Evolutionary conservation across 2,113 vertebrate genomes (phyloP).

Genomic region (Aplodontia rufa): DNA sequence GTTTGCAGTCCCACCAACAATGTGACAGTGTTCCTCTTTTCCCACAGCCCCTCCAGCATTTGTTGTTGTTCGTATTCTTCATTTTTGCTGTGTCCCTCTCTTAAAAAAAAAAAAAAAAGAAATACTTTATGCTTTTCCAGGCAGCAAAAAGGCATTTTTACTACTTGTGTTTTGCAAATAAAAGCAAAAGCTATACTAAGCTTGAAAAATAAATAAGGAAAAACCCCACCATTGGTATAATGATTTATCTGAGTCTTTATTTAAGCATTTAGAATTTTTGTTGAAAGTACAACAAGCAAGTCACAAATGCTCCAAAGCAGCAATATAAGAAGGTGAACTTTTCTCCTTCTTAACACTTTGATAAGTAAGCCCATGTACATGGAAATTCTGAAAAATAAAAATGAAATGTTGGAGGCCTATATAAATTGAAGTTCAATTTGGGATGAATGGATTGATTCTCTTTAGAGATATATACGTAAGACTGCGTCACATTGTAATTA

Average conservation of each 20-base stretch:
- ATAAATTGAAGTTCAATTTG: neutral
- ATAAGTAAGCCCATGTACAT: neutral
- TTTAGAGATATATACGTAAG: neutral
- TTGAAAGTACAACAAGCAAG: neutral
- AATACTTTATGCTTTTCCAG: too few relatives aligned
- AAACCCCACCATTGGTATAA: neutral
- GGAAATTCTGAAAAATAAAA: neutral
- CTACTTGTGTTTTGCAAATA: neutral
- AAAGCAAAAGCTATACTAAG: neutral
- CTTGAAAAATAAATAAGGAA: neutral
- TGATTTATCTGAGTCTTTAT: neutral
- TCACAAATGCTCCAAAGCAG: neutral
- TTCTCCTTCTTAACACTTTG: neutral
- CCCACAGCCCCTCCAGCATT: too few relatives aligned
- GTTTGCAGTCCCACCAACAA: too few relatives aligned
- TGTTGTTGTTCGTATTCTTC: too few relatives aligned
- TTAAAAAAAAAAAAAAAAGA: too few relatives aligned
- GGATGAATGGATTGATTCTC: neutral
- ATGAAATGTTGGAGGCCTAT: neutral
- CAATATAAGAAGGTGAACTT: neutral
- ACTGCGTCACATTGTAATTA: neutral
- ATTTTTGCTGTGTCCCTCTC: too few relatives aligned
- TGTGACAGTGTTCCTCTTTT: too few relatives aligned
- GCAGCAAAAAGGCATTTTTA: neutral
- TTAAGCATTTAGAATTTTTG: neutral